Conservation (phyloP, 2,797 vertebrate genomes). For the Miopithecus talapoin region DNA sequence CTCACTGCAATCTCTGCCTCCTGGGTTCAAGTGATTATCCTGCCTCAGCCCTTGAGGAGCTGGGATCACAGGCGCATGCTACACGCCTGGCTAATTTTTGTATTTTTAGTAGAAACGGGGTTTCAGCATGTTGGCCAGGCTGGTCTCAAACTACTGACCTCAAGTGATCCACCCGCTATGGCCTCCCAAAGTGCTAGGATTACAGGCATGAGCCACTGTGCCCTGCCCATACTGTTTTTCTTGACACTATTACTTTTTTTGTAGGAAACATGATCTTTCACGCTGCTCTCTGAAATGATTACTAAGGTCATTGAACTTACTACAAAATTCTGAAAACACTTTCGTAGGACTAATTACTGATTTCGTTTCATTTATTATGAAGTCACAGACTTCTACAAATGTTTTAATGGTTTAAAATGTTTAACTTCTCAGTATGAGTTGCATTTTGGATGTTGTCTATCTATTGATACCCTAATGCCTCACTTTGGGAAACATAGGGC, state of each 20-base stretch:
- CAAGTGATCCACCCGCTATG: neutral
- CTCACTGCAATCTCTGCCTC: too few relatives aligned
- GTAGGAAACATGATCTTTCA: constrained; percentile 4
- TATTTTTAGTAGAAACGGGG: neutral
- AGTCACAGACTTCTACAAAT: constrained; percentile 12
- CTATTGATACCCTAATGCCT: neutral
- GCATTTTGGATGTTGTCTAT: neutral
- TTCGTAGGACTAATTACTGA: constrained; percentile 12
- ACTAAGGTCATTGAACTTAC: neutral
- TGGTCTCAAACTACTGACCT: neutral
- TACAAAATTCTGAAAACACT: neutral
- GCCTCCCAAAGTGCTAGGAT: neutral
- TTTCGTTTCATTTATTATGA: constrained; percentile 45
- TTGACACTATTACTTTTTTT: constrained; percentile 3
- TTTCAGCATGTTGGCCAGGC: neutral
- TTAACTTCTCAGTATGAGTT: neutral
- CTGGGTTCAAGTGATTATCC: too few relatives aligned
- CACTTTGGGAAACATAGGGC: neutral
- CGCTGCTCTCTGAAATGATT: neutral
- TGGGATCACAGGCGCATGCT: too few relatives aligned
- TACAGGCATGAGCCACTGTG: neutral
- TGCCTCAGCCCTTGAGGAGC: too few relatives aligned
- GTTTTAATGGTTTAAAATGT: neutral
- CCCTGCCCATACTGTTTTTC: neutral
- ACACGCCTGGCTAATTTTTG: neutral